A percentile compares a stretch with the other conserved stretches of the same genome.
phyloP scores from a whole-genome alignment of 23 tunicate species.

The Halocynthia aurantium region DNA sequence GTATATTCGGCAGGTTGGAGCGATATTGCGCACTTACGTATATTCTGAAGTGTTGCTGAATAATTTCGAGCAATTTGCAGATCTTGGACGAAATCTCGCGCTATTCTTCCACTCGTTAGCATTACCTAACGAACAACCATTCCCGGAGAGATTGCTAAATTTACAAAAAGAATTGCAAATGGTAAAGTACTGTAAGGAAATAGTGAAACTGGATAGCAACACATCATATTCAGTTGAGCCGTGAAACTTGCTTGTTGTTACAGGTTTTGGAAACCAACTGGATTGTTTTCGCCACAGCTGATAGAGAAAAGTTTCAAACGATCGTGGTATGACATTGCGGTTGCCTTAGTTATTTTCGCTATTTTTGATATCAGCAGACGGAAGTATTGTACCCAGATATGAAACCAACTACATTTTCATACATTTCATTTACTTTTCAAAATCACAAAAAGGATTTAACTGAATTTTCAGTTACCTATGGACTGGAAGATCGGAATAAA shows the following conservation, averaged over 20 bases:
- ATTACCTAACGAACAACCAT: slow-evolving; percentile 21
- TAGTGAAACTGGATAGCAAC: background rate
- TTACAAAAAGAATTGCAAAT: slow-evolving; percentile 31
- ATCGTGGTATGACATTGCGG: slow-evolving; percentile 15
- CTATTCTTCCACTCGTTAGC: background rate
- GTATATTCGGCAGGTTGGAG: background rate
- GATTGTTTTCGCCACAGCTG: slow-evolving; percentile 42
- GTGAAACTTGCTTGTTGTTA: background rate
- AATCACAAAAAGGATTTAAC: too few species aligned
- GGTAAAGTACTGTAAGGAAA: background rate
- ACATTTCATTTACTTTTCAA: too few species aligned
- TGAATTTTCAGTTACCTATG: slow-evolving; percentile 28
- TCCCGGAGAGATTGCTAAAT: slow-evolving; percentile 11
- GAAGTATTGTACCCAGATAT: too few species aligned
- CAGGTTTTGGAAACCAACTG: slow-evolving; percentile 32
- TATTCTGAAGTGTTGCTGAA: background rate
- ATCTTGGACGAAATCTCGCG: background rate
- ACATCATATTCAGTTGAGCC: background rate
- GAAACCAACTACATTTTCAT: too few species aligned
- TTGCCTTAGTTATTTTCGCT: background rate
- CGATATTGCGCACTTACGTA: background rate
- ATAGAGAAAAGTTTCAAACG: slow-evolving; percentile 20
- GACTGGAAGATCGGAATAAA: slow-evolving; percentile 21
- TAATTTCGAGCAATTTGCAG: too few species aligned
- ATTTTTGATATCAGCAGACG: too few species aligned